Conservation (phyloP, 2,888 invertebrate species). For the Pedicia rivosa region DNA sequence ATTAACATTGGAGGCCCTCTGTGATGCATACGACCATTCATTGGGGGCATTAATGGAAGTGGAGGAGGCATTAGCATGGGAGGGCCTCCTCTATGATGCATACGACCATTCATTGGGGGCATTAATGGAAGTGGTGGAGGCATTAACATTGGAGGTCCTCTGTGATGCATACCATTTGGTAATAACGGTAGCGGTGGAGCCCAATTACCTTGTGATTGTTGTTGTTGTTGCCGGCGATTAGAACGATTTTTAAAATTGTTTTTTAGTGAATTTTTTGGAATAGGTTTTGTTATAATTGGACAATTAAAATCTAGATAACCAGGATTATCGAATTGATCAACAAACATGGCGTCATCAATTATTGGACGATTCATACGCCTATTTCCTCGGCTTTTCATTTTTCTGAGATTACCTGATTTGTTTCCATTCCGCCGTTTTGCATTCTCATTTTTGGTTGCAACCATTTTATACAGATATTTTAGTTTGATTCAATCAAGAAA, state of each 20-base stretch:
- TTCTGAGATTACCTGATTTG: constrained; percentile 3
- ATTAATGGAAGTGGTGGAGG: constrained; percentile 12
- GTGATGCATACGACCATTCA: constrained; percentile 31
- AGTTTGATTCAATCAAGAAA: too few relatives aligned
- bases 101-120: constrained; percentile 23
- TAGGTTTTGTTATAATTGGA: constrained; percentile 12
- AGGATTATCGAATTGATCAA: constrained; percentile 28
- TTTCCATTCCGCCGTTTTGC: background rate
- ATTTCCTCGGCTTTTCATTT: constrained; percentile 3
- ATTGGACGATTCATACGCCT: constrained; percentile 8
- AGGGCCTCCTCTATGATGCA: constrained; percentile 23
- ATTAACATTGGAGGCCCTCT: constrained; percentile 10
- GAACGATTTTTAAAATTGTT: constrained; percentile 1
- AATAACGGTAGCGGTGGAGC: constrained; percentile 14
- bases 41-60: constrained; percentile 15
- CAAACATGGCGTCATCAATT: constrained; percentile 21
- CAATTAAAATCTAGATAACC: constrained; percentile 29
- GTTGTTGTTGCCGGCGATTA: constrained; percentile 3
- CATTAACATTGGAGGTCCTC: constrained; percentile 1
- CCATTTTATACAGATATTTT: constrained; percentile 3
- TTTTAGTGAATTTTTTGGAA: background rate
- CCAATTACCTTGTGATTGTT: constrained; percentile 6
- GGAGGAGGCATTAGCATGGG: constrained; percentile 8
- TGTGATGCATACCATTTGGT: constrained; percentile 9
- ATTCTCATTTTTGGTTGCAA: constrained; percentile 4